Conservation (phyloP, 2,888 invertebrate genomes). For the Coecobrya sp. region DNA sequence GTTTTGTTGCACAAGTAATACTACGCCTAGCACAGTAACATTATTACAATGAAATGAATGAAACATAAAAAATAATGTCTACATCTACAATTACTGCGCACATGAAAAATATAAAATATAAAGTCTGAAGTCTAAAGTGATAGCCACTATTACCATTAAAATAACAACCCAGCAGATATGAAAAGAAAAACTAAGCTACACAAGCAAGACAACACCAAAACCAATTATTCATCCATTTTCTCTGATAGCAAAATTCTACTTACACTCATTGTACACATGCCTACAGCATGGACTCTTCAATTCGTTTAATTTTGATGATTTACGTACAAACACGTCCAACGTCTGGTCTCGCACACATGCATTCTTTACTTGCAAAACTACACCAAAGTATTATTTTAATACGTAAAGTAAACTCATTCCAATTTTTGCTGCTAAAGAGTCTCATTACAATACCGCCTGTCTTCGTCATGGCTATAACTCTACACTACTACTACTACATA, state of each 20-base stretch:
- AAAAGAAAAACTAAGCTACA: background rate
- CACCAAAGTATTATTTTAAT: background rate
- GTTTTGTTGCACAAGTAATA: no score
- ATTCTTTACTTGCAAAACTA: background rate
- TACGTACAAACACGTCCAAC: background rate
- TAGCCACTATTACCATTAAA: background rate
- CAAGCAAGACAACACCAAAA: background rate
- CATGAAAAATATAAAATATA: no score
- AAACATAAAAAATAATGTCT: no score
- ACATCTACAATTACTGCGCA: no score
- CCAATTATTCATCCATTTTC: slow-evolving; percentile 15
- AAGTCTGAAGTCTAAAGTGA: no score
- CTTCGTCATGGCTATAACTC: background rate
- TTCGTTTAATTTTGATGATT: slow-evolving; percentile 16
- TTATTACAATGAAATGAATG: no score
- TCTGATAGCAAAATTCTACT: background rate
- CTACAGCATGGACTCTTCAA: background rate
- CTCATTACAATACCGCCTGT: slow-evolving; percentile 19
- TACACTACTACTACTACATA: background rate
- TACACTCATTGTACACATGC: background rate
- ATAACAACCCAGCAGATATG: background rate
- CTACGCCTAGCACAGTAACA: no score
- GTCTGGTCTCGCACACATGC: background rate
- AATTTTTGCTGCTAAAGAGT: slow-evolving; percentile 13
- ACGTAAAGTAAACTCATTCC: slow-evolving; percentile 15